Evolutionary conservation across 2,888 invertebrate species (phyloP).

Genomic region (Rotaria sp.): DNA sequence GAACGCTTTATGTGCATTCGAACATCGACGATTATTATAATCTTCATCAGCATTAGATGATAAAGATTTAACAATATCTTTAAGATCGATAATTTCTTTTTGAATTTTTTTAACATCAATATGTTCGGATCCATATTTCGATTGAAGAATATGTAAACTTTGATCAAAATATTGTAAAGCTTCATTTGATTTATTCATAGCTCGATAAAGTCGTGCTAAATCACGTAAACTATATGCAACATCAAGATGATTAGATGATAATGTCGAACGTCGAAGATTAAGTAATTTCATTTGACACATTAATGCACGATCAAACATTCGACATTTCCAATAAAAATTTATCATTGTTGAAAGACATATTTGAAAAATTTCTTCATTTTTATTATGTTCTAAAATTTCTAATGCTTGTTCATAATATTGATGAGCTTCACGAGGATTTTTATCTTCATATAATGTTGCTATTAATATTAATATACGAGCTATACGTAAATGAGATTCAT

Average conservation of each 20-base stretch:
- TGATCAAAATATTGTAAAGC: neutral
- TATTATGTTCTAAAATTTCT: neutral
- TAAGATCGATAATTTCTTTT: neutral
- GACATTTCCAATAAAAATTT: conserved; percentile 7
- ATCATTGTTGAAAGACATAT: neutral
- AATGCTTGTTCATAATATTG: neutral
- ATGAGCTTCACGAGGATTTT: neutral
- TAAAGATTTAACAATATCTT: neutral
- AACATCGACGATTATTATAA: neutral
- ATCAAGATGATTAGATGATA: neutral
- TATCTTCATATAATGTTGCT: neutral
- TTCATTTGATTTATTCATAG: neutral
- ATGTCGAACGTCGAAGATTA: neutral
- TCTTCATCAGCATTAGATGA: neutral
- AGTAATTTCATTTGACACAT: conserved; percentile 2
- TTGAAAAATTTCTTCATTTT: neutral
- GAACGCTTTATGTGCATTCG: neutral
- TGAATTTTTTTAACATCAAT: neutral
- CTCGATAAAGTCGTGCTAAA: neutral
- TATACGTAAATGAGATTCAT: neutral
- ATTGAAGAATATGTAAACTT: neutral
- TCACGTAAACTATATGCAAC: neutral
- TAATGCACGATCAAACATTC: conserved; percentile 2
- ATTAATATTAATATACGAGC: neutral
- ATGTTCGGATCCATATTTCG: neutral